Evolutionary conservation across 2,113 vertebrate species (phyloP).

Genomic region (Megatriorchis doriae): DNA sequence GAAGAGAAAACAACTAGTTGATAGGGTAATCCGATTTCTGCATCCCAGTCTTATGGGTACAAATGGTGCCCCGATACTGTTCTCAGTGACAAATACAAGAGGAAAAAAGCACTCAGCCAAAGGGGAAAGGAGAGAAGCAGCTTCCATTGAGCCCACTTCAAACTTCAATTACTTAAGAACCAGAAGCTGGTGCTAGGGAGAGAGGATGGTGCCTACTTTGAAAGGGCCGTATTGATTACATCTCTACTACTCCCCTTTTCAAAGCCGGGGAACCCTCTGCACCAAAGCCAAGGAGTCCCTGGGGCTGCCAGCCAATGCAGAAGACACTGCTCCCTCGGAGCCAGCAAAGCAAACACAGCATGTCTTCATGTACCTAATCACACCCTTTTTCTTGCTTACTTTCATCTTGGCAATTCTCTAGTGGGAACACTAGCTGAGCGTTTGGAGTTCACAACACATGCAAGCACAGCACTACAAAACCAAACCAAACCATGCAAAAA

Average conservation of each 20-base stretch:
- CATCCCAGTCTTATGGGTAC: background rate
- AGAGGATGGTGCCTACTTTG: background rate
- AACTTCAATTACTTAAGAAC: background rate
- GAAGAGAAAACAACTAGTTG: background rate
- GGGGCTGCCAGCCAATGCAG: background rate
- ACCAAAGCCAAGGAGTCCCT: background rate
- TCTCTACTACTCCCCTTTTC: background rate
- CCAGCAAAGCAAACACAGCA: background rate
- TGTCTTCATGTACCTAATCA: background rate
- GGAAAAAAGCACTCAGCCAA: background rate
- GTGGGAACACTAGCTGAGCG: background rate
- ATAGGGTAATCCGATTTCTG: background rate
- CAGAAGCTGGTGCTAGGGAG: background rate
- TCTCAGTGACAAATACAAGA: background rate
- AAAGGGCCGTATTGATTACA: background rate
- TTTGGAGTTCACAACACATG: background rate
- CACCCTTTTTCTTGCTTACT: background rate
- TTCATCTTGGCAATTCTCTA: background rate
- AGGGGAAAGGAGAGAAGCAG: background rate
- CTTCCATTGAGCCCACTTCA: background rate
- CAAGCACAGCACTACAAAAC: constrained; percentile 6
- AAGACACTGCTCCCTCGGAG: background rate
- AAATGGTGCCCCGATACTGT: background rate
- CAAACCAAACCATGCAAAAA: constrained; percentile 14
- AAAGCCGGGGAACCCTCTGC: background rate